Base-by-base conservation (phyloP, 1,140 invertebrate genomes). In the Kradibia gibbosae region DNA sequence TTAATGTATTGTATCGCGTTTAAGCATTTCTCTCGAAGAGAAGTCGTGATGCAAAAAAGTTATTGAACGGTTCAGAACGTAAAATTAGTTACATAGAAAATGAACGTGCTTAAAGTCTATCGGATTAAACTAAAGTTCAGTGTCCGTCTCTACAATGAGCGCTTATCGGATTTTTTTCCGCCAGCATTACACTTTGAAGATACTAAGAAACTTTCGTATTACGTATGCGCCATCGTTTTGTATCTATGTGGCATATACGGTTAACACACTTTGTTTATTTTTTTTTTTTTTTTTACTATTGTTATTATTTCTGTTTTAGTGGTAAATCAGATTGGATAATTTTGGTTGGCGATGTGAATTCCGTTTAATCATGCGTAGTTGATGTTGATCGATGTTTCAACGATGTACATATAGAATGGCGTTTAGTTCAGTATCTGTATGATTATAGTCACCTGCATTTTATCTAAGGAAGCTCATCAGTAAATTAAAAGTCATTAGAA, bases 101-200 rank as follows among this genome's bases (percentile, higher is more conserved):
- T 31, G 36, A 79, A 67, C 76, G 76, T 78, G 76, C 25, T 28
- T n/a, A 67, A 77, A 78, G 76, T 13, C 65, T 34, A 53, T 39
- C 31, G 42, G 10, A 10, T 11, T 17, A 39, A 70, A 55, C 53
- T 53, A 22, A 22, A 39, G 31, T 34, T 31, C 25, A 65, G 53
- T 25, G 45, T 13, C 20, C 22, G 31, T 53, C 31, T 17, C 0
- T 15, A 70, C 65, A 34, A 36, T 11, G 31, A 53, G 42, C n/a
- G 34, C 57, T 81, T 75, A 75, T 75, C 57, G 45, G 48, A 73
- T 81, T 75, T 75, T 31, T n/a, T 25, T 42, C n/a, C 53, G 57
- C 10, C 45, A 45, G 28, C 57, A 65, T 75, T 81, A 28, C 13
- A 45, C 39, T 45, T 45, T n/a, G 62, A 39, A 57, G 22, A 2